Evolutionary conservation across 2,888 invertebrate genomes (phyloP), one percentile per base, ranked within the genome.

Genomic region (Rhaphigaster nebulosa): DNA sequence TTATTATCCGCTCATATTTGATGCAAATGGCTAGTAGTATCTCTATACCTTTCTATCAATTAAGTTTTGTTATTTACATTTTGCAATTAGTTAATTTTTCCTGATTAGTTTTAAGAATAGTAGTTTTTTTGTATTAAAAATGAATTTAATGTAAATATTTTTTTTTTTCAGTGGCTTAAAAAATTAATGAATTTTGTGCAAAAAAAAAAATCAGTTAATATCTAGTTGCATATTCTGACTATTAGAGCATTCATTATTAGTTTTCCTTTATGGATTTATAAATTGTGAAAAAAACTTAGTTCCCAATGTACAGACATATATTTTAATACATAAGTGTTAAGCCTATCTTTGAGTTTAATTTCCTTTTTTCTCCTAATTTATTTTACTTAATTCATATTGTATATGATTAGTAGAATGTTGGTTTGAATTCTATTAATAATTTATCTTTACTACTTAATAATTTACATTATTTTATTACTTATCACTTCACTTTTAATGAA

Each of bases 301-400:
- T 65, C 65, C 29, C 65, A 65, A 29, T 65, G 65, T 65, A 65
- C 65, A 65, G 65, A 65, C 65, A 65, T 65, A 65, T 65, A 65
- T 65, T 65, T 65, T 65, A 65, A 65, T 65, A 65, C 65, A 65
- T 65, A 65, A 65, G 65, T 65, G 29, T 65, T 65, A 65, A 65
- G 65, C 65, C 65, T 65, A 29, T 29, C 2, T 65, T 65, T 65
- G 65, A 65, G 65, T 65, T 65, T 60, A 60, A 65, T 65, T 65
- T 65, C 65, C 65, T 18, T 65, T 65, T 29, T 15, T 65, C 18
- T 18, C 29, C 65, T 13, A 12, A 15, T 65, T 65, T 29, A 29
- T 60, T 23, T 60, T 0, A 5, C 4, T 56, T 52, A 15, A 18
- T 18, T 52, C 20, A 18, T 52, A 52, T 18, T 52, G 4, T 52